phyloP scores from a whole-genome alignment of 2,797 vertebrate genomes.

The Spinus pinus region DNA sequence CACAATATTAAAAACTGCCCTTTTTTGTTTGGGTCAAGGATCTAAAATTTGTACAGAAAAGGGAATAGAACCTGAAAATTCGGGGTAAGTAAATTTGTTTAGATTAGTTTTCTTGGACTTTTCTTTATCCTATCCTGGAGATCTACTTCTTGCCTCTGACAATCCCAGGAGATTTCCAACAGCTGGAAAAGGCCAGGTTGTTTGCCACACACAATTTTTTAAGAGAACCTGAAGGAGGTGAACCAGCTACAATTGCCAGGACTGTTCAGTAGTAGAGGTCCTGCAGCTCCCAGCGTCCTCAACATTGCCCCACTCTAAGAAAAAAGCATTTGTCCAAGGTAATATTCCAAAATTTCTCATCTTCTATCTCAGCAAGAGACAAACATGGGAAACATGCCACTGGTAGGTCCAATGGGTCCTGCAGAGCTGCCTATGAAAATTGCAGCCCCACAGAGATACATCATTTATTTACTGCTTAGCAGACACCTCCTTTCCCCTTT shows the following conservation, averaged over 20 bases:
- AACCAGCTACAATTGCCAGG: rapidly evolving
- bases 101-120: not conserved
- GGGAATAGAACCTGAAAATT: not conserved
- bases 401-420: not conserved
- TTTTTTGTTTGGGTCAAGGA: not conserved
- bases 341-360: not conserved
- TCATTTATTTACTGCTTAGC: not conserved
- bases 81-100: not conserved
- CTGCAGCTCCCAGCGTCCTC: not conserved
- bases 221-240: not conserved
- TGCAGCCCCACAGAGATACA: not conserved
- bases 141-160: not conserved
- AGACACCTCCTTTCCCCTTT: not conserved
- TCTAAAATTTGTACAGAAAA: not conserved
- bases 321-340: not conserved
- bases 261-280: not conserved
- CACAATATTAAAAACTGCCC: not conserved
- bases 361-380: not conserved
- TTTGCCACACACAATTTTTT: not conserved
- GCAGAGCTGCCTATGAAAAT: not conserved
- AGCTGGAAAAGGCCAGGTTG: not conserved
- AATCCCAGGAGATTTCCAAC: not conserved
- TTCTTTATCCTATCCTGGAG: not conserved
- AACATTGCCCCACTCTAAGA: not conserved
- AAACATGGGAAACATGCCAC: not conserved